Base-by-base conservation (phyloP, 2,113 vertebrate genomes). In the Spermophilus dauricus region DNA sequence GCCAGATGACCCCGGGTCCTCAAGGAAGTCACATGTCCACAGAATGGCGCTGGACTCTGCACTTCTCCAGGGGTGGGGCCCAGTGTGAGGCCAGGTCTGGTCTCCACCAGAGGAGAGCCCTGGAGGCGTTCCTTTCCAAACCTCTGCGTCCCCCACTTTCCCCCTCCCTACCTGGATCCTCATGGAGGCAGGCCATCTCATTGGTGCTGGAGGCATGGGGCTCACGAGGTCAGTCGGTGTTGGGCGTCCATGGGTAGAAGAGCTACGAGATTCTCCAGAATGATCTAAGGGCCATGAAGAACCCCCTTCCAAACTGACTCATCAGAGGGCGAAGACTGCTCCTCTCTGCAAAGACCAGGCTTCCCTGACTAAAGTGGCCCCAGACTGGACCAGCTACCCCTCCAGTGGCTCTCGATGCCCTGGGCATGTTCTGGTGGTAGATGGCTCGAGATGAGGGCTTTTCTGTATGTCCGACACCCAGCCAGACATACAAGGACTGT, bases 201-300 rank as follows among this genome's bases (percentile, higher is more conserved):
- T 0, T 0, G 56, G 7, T 5, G 37, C 70, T 37, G 18, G 12
- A 2, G 37, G 70, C 45, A 17, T 11, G 1, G 7, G 22, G 32
- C 14, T 20, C 63, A 12, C 20, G 51, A 18, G 45, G 65, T 39
- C 32, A 7, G 0, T 4, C 5, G 20, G 9, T 17, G 34, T 65
- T 39, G 73, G n/a, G 18, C 42, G 7, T 12, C 51, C 3, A 8
- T 0, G 18, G 8, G 20, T 0, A 3, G 26, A 18, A 45, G 34
- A 61, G 45, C 34, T 37, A 20, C 5, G 28, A 75, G 45, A 34
- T 17, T 51, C 24, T 76, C 11, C 53, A 69, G n/a, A n/a, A 32
- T 9, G 11, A 34, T 11, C 37, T 16, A 4, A 11, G 11, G 81
- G 1, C 5, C 30, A 32, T 0, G 6, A 34, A 37, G 34, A 70